phyloP scores from a whole-genome alignment of 2,113 vertebrate species.

The Rhinichthys klamathensis region DNA sequence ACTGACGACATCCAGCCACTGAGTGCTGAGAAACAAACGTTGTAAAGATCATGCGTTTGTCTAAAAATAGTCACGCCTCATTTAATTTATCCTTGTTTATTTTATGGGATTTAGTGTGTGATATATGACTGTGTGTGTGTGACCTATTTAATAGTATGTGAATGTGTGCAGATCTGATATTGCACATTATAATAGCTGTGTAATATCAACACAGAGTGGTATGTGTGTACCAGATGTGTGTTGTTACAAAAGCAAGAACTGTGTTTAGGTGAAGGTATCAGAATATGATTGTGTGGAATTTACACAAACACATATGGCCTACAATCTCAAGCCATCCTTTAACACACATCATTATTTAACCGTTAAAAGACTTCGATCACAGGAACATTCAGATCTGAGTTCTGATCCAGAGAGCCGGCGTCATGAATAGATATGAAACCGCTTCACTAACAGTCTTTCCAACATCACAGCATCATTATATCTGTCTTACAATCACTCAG shows the following conservation, averaged over 20 bases:
- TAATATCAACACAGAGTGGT: background rate
- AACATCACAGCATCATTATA: too few relatives aligned
- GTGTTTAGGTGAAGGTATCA: too few relatives aligned
- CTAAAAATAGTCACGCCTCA: conserved; percentile 45
- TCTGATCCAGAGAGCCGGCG: too few relatives aligned
- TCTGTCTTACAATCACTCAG: too few relatives aligned
- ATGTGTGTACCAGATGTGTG: background rate
- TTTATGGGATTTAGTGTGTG: conserved; percentile 25
- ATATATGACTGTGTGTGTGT: conserved; percentile 23
- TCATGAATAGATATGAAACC: too few relatives aligned
- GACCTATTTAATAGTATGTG: conserved; percentile 40
- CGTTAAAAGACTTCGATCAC: too few relatives aligned
- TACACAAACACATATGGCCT: too few relatives aligned
- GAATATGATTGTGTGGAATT: too few relatives aligned
- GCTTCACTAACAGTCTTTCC: too few relatives aligned
- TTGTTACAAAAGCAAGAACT: background rate
- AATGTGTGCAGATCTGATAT: conserved; percentile 19
- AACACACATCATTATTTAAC: too few relatives aligned
- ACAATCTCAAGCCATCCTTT: too few relatives aligned
- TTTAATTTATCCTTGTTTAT: conserved; percentile 31
- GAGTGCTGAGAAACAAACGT: background rate
- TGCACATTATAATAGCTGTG: background rate
- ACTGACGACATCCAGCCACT: background rate
- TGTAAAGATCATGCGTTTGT: background rate
- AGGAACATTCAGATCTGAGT: too few relatives aligned